These are phyloP conservation scores for Acanthoscelides obtectus DNA, from an alignment of 2,888 invertebrate species.

Conservation along the genomic window DNA sequence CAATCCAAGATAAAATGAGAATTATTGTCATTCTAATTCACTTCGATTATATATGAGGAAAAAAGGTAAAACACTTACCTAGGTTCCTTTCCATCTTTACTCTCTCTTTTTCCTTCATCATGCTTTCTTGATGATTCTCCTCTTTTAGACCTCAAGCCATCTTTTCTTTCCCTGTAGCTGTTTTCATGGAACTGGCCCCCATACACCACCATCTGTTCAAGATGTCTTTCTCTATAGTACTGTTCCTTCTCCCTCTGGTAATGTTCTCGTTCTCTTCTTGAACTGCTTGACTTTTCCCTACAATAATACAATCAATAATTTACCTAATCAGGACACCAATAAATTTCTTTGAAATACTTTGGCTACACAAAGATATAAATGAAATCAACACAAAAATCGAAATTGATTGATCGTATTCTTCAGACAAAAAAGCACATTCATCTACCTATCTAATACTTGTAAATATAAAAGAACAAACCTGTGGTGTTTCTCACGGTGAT, in stretches of 20 bases:
- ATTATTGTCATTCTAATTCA: too few relatives aligned
- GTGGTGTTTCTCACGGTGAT: conserved; percentile 44
- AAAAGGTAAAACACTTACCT: conserved; percentile 7
- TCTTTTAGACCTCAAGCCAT: conserved; percentile 34
- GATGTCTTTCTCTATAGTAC: conserved; percentile 43
- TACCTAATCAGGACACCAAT: too few relatives aligned
- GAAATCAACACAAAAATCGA: too few relatives aligned
- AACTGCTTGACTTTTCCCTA: conserved; percentile 32
- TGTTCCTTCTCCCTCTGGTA: conserved; percentile 46
- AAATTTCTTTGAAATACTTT: background rate
- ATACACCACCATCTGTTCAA: conserved; percentile 33
- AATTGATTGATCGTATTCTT: too few relatives aligned
- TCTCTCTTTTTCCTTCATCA: conserved; percentile 33
- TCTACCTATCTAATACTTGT: background rate
- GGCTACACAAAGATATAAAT: too few relatives aligned
- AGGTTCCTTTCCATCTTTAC: conserved; percentile 24
- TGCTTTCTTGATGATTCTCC: conserved; percentile 35
- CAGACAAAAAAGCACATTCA: too few relatives aligned
- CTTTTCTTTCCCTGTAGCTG: conserved; percentile 36
- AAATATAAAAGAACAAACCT: conserved; percentile 24
- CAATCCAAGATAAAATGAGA: too few relatives aligned
- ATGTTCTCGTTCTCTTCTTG: conserved; percentile 40
- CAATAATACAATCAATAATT: too few relatives aligned
- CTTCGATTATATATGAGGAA: too few relatives aligned
- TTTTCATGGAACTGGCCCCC: conserved; percentile 33